A percentile compares a stretch with the other conserved stretches of the same genome.
These are phyloP conservation scores for Drepana falcataria DNA, from an alignment of 2,888 invertebrate genomes.

Conservation along the genomic window DNA sequence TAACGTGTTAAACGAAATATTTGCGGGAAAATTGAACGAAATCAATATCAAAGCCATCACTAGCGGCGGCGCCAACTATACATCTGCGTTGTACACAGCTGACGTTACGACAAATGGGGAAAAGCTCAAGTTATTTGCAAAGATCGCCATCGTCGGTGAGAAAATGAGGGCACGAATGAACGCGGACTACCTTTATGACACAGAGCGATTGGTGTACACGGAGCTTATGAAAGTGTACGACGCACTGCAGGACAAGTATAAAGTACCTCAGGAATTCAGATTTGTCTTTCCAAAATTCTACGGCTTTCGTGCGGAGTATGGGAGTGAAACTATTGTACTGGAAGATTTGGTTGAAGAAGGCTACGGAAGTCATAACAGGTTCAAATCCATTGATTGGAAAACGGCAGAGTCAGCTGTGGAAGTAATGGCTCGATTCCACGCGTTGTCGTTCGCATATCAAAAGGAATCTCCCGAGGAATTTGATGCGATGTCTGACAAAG, in stretches of 20 bases:
- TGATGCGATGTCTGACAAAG: slow-evolving; percentile 9
- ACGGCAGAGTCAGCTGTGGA: slow-evolving; percentile 35
- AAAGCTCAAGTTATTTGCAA: slow-evolving; percentile 39
- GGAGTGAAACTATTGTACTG: slow-evolving; percentile 40
- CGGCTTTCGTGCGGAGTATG: slow-evolving; percentile 22
- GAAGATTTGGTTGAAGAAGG: slow-evolving; percentile 41
- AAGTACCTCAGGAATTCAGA: slow-evolving; percentile 23
- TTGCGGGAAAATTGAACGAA: slow-evolving; percentile 16
- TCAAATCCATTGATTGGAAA: slow-evolving; percentile 38
- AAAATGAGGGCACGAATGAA: slow-evolving; percentile 23
- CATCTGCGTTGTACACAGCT: slow-evolving; percentile 32
- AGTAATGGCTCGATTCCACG: slow-evolving; percentile 48
- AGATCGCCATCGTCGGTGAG: slow-evolving; percentile 34
- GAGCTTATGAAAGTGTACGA: slow-evolving; percentile 21
- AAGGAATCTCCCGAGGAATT: slow-evolving; percentile 41
- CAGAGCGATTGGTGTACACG: slow-evolving; percentile 32
- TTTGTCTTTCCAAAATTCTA: slow-evolving; percentile 35
- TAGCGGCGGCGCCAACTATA: slow-evolving; percentile 45
- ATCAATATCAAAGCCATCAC: slow-evolving; percentile 24
- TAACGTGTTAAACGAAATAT: slow-evolving; percentile 25
- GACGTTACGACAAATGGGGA: slow-evolving; percentile 16
- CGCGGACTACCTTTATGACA: slow-evolving; percentile 22
- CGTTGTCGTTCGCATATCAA: slow-evolving; percentile 48
- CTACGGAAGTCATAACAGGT: slow-evolving; percentile 27
- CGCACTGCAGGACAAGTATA: slow-evolving; percentile 25